A percentile compares a stretch with the other conserved stretches of the same genome.
phyloP scores from a whole-genome alignment of 37 sponge, comb jelly and placozoan genomes.

The Chondrosia reniformis region DNA sequence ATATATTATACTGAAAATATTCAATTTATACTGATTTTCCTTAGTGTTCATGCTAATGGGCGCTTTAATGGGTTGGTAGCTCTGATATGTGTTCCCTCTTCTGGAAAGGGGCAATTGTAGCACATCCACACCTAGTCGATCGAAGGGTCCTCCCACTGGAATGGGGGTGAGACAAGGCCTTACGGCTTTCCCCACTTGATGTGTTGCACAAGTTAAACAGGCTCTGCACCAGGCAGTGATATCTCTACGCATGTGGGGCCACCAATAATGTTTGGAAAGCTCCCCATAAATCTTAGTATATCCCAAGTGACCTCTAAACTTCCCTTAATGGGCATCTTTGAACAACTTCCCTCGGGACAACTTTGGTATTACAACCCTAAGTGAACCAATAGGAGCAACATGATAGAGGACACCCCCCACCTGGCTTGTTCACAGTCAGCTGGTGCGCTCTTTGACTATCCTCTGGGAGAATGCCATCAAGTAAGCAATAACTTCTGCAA shows the following conservation, averaged over 20 bases:
- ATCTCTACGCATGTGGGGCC: constrained; percentile 26
- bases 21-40: too few species aligned
- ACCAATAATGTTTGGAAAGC: constrained; percentile 30
- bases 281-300: background rate
- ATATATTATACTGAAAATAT: too few species aligned
- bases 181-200: background rate
- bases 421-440: background rate
- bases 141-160: constrained; percentile 27
- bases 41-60: too few species aligned
- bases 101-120: constrained; percentile 10
- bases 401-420: constrained; percentile 24
- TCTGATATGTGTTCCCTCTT: constrained; percentile 23
- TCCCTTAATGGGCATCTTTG: constrained; percentile 15
- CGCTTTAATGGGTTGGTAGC: too few species aligned
- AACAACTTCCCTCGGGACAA: background rate
- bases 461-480: constrained; percentile 6
- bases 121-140: constrained; percentile 29
- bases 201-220: constrained; percentile 33
- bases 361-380: constrained; percentile 13
- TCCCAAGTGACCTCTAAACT: constrained; percentile 23
- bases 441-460: background rate
- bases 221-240: background rate
- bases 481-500: background rate
- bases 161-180: constrained; percentile 28
- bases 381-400: background rate